phyloP scores from a whole-genome alignment of 1,140 invertebrate species.

The Cotesia typhae region DNA sequence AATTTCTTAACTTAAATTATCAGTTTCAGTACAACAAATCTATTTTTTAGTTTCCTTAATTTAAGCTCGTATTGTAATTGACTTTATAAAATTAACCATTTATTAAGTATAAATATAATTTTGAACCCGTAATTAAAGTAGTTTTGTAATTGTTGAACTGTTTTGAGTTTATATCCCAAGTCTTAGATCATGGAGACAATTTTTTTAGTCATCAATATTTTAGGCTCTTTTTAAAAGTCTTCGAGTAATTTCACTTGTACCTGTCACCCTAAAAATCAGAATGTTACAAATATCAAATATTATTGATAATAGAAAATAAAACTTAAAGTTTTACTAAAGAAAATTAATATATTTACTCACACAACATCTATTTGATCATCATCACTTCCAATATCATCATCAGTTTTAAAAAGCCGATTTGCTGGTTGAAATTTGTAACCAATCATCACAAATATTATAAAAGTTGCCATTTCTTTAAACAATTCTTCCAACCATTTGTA shows the following conservation, averaged over 20 bases:
- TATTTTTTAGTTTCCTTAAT: too few species aligned
- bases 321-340: not conserved
- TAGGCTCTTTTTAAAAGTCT: constrained; percentile 67
- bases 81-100: too few species aligned
- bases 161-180: too few species aligned
- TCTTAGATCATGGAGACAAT: too few species aligned
- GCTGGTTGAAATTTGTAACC: constrained; percentile 96
- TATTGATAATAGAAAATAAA: too few species aligned
- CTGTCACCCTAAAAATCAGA: constrained; percentile 62
- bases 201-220: constrained; percentile 57
- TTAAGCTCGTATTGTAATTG: too few species aligned
- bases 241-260: constrained; percentile 67
- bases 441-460: constrained; percentile 95
- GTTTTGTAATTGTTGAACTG: too few species aligned
- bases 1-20: too few species aligned
- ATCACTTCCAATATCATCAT: constrained; percentile 76
- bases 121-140: too few species aligned
- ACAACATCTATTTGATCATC: constrained; percentile 83
- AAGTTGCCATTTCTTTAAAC: constrained; percentile 92
- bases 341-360: constrained; percentile 64
- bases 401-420: constrained; percentile 94
- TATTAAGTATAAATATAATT: too few species aligned
- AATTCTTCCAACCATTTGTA: constrained; percentile 96
- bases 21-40: too few species aligned
- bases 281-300: too few species aligned